phyloP scores from a whole-genome alignment of 2,888 invertebrate genomes.

The Himalopsyche anomala region DNA sequence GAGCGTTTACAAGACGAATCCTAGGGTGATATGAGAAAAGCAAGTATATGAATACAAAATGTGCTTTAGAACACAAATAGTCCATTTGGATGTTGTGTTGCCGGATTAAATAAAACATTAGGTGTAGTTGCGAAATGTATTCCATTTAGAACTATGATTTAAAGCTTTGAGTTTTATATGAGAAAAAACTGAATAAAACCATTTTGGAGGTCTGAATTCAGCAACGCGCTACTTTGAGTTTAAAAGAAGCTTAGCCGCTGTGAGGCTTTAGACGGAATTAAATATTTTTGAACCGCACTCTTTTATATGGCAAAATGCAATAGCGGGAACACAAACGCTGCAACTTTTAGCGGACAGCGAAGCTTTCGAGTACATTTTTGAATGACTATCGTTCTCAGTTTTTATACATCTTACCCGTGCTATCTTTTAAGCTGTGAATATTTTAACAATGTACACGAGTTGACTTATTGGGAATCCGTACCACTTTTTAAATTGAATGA shows the following conservation, averaged over 20 bases:
- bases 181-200: neutral
- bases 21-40: neutral
- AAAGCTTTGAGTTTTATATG: neutral
- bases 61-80: neutral
- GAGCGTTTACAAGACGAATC: neutral
- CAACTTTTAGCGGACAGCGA: no score
- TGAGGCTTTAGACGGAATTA: neutral
- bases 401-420: no score
- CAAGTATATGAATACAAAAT: neutral
- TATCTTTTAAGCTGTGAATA: no score
- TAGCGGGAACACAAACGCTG: neutral
- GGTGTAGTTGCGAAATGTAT: neutral
- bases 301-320: constrained; percentile 15
- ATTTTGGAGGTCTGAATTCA: constrained; percentile 6
- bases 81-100: neutral
- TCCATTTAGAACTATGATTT: constrained; percentile 15
- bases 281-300: constrained; percentile 22
- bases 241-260: neutral
- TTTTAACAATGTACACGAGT: no score
- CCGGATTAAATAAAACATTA: neutral
- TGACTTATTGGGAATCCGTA: no score
- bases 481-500: no score
- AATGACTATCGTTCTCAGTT: no score
- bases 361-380: no score
- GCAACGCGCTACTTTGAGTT: neutral